Evolutionary conservation across 2,113 vertebrate genomes (phyloP), one percentile per base, ranked within the genome.

Genomic region (Emydura subglobosa): DNA sequence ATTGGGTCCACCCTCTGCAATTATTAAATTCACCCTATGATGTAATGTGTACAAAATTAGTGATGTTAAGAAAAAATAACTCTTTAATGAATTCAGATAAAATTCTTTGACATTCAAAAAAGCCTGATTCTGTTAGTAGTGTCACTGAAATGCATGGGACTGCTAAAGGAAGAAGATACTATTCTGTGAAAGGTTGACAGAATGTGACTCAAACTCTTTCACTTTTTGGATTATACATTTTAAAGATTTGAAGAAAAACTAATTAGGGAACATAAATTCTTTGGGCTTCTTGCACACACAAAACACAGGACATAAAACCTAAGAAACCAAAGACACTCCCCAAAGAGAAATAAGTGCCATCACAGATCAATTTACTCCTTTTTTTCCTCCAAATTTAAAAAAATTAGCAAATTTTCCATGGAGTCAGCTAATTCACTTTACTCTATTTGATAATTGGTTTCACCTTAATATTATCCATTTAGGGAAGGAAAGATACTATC

Each of bases 381-480:
- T 53, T 19, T 29, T 29, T 3, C 7, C 34, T 16, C 34, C 65
- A 61, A 19, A 19, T 68, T 72, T 10, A 10, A 4, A 21, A 39
- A 10, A 72, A 72, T 19, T 72, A 39, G 17, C 65, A 68, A 24
- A 51, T 91, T 93, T 96, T 96, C 65, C 87, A 86, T 74, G 72
- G 3, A 74, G 88, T 79, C 47, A 86, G 7, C 53, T 89, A 93
- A 92, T 50, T 89, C 19, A 25, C 44, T 95, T 95, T 89, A 6
- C 31, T 94, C 10, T 91, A 50, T 90, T 87, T 87, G 90, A 24
- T 68, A 87, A 54, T 54, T 85, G 79, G 7, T 72, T 86, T 92
- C 88, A 21, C 82, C 53, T 50, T 86, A 93, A 29, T 3, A 74
- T 19, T 83, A 93, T 96, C 84, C 53, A 93, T 53, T 22, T 2